phyloP scores from a whole-genome alignment of 2,797 vertebrate species.

The Arrhamphus sclerolepis region DNA sequence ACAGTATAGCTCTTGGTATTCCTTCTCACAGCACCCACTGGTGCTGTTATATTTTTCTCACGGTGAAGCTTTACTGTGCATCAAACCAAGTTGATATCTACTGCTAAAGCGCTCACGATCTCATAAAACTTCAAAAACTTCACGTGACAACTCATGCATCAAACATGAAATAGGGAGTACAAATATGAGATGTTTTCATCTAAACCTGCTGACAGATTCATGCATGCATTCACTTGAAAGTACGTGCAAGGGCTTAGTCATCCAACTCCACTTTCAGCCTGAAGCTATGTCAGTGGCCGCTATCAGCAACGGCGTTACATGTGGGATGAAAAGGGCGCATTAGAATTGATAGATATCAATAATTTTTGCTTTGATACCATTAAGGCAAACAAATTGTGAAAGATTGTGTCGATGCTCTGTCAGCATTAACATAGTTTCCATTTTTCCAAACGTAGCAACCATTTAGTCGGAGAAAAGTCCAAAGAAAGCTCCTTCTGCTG shows the following conservation, averaged over 20 bases:
- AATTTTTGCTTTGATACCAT: not conserved
- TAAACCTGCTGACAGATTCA: slow-evolving; percentile 49
- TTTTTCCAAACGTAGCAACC: too few relatives aligned
- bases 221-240: slow-evolving; percentile 47
- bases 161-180: slow-evolving; percentile 24
- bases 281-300: slow-evolving; percentile 25
- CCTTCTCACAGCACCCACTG: too few relatives aligned
- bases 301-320: slow-evolving; percentile 32
- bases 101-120: slow-evolving; percentile 10
- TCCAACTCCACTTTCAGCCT: slow-evolving; percentile 41
- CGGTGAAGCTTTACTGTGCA: slow-evolving; percentile 1
- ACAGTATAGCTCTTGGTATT: too few relatives aligned
- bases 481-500: slow-evolving; percentile 6
- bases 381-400: not conserved
- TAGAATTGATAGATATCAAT: slow-evolving; percentile 7
- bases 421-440: too few relatives aligned
- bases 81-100: slow-evolving; percentile 12
- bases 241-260: slow-evolving; percentile 58
- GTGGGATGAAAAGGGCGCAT: not conserved
- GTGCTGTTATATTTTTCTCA: not conserved
- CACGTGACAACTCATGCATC: slow-evolving; percentile 19
- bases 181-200: slow-evolving; percentile 27
- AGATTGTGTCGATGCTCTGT: too few relatives aligned
- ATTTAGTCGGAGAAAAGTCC: too few relatives aligned
- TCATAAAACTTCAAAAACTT: slow-evolving; percentile 11